Evolutionary conservation across 2,797 vertebrate genomes (phyloP), one percentile per base, ranked within the genome.

Genomic region (Neopelma chrysocephalum): DNA sequence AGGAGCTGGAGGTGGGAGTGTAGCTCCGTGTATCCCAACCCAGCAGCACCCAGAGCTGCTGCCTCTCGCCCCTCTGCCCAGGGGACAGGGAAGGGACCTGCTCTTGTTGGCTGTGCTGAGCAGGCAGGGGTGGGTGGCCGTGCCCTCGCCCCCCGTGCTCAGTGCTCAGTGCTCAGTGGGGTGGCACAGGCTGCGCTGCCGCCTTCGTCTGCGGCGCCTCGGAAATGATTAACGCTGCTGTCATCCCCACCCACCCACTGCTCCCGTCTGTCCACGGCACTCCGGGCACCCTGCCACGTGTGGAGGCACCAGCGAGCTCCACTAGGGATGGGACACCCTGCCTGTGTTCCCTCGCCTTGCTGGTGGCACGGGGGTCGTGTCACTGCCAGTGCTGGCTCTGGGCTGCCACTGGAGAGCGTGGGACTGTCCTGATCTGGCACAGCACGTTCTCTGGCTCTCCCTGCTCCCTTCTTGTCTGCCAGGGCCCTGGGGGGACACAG

Each of bases 71-170:
- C 29, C n/a, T 36, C 32, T 45, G 14, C 36, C 14, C 6, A 6
- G 68, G 47, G 45, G 19, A 16, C 32, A 20, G 56, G 5, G 31
- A 20, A 6, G 48, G 54, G 51, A 15, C 22, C 6, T 0, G 1
- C 21, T 42, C 2, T 1, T 0, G 36, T 2, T 8, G 32, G 45
- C 75, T 17, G 20, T 6, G 15, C 47, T 4, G 50, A 14, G 57
- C 1, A 0, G 36, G 64, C 48, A 26, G 32, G 13, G 15, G 26
- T 1, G 42, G 3, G 15, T 2, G 1, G 6, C 12, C 0, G 3
- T n/a, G 57, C 27, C 8, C 8, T 12, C 0, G 9, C 31, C 45
- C n/a, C 3, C 42, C 0, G 3, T 1, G 16, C 2, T 0, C 2
- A 0, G 58, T 0, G 2, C 50, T 43, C 31, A 87, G 70, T n/a